phyloP scores from a whole-genome alignment of 2,113 vertebrate genomes.

The Maccullochella peelii region DNA sequence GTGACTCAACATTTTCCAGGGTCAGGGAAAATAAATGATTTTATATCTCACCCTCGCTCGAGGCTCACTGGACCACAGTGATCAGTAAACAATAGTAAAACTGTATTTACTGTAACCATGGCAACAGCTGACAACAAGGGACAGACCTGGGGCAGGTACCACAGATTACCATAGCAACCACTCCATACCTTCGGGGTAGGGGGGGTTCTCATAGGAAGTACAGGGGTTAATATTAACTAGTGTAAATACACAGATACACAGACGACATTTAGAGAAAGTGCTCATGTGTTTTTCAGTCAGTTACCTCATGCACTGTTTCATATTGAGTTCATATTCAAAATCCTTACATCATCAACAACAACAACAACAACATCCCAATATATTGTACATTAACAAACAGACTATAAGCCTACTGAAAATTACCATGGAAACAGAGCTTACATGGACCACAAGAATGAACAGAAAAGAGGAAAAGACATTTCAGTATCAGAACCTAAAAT shows the following conservation, averaged over 20 bases:
- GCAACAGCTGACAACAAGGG: conserved; percentile 46
- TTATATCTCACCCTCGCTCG: conserved; percentile 22
- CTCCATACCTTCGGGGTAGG: background rate
- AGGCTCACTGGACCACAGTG: conserved; percentile 1
- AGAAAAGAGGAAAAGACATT: conserved; percentile 21
- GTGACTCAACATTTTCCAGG: conserved; percentile 25
- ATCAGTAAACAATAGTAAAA: conserved; percentile 67
- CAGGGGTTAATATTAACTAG: conserved; percentile 73
- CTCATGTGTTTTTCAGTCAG: background rate
- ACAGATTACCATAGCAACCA: conserved; percentile 40
- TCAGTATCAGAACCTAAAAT: conserved; percentile 10
- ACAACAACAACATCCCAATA: conserved; percentile 13
- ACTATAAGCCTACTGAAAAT: conserved; percentile 42
- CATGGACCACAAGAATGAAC: conserved; percentile 11
- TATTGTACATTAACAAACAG: conserved; percentile 41
- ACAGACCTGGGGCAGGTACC: conserved; percentile 48
- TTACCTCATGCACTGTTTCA: no score
- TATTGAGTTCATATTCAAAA: background rate
- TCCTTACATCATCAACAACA: background rate
- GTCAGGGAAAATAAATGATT: conserved; percentile 28
- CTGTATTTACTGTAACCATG: conserved; percentile 56
- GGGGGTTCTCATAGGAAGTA: conserved; percentile 28
- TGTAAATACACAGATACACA: conserved; percentile 40
- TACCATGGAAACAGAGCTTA: conserved; percentile 67
- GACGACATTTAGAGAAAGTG: background rate